Conservation (phyloP, 2,797 vertebrate species). For the Liparis tanakae region DNA sequence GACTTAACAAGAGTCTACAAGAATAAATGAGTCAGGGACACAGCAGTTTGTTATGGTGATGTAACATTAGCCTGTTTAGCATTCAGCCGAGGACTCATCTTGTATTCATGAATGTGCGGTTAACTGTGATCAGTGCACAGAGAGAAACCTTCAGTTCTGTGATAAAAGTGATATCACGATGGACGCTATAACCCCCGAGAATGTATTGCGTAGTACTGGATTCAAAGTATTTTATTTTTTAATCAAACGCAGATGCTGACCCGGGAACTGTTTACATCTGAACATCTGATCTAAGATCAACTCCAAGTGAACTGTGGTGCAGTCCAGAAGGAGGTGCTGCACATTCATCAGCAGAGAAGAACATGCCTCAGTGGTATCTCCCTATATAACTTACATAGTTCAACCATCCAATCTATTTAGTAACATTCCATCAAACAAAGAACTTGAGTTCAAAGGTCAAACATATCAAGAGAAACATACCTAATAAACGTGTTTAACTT, state of each 20-base stretch:
- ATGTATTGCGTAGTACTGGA: not conserved
- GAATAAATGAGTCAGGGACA: conserved; percentile 2
- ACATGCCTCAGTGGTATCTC: too few relatives aligned
- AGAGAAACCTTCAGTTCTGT: not conserved
- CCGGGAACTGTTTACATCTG: too few relatives aligned
- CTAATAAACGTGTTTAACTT: too few relatives aligned
- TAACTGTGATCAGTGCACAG: not conserved
- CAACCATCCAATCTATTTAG: too few relatives aligned
- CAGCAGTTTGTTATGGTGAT: conserved; percentile 10
- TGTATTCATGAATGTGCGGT: not conserved
- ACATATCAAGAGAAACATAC: not conserved
- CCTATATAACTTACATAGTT: too few relatives aligned
- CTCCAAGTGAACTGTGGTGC: too few relatives aligned
- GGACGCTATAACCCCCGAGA: not conserved
- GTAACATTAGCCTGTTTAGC: conserved; percentile 5
- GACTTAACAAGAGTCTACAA: not conserved
- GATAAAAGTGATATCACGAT: not conserved
- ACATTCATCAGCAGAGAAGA: too few relatives aligned
- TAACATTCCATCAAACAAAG: not conserved
- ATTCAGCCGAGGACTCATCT: not conserved
- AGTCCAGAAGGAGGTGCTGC: too few relatives aligned
- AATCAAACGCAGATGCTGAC: too few relatives aligned
- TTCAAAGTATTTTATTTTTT: too few relatives aligned
- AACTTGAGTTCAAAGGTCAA: not conserved
- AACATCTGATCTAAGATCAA: too few relatives aligned